A percentile compares a stretch with the other conserved stretches of the same genome.
Conservation (phyloP, 37 sponge, comb jelly and placozoan species). For the Aplysina aerophoba region DNA sequence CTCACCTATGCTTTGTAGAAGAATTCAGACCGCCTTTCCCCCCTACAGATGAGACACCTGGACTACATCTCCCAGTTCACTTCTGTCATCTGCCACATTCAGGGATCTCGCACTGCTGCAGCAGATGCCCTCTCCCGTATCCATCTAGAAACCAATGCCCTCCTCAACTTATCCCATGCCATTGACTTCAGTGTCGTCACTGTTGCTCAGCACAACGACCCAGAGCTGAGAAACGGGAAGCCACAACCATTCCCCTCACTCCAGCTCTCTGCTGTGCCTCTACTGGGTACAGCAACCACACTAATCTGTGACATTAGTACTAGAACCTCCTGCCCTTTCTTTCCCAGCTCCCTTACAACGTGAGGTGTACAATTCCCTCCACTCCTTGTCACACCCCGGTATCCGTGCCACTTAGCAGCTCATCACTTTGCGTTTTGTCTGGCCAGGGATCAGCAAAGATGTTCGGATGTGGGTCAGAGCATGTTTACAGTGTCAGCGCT, state of each 20-base stretch:
- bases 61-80: too few relatives aligned
- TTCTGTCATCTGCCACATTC: too few relatives aligned
- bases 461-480: slow-evolving; percentile 43
- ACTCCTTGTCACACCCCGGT: slow-evolving; percentile 53
- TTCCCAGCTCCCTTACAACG: slow-evolving; percentile 2
- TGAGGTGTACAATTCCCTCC: slow-evolving; percentile 28
- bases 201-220: neutral
- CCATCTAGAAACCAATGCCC: too few relatives aligned
- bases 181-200: neutral
- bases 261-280: slow-evolving; percentile 11
- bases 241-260: neutral
- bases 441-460: slow-evolving; percentile 57
- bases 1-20: too few relatives aligned
- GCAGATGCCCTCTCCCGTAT: too few relatives aligned
- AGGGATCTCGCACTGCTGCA: too few relatives aligned
- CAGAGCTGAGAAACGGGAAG: too few relatives aligned
- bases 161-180: neutral
- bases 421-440: slow-evolving; percentile 42
- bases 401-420: slow-evolving; percentile 60
- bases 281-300: neutral
- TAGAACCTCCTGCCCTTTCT: slow-evolving; percentile 18
- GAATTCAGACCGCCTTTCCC: too few relatives aligned
- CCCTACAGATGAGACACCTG: too few relatives aligned
- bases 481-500: slow-evolving; percentile 44
- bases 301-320: slow-evolving; percentile 38